Conservation (phyloP, 2,888 invertebrate species). For the Linyphia triangularis region DNA sequence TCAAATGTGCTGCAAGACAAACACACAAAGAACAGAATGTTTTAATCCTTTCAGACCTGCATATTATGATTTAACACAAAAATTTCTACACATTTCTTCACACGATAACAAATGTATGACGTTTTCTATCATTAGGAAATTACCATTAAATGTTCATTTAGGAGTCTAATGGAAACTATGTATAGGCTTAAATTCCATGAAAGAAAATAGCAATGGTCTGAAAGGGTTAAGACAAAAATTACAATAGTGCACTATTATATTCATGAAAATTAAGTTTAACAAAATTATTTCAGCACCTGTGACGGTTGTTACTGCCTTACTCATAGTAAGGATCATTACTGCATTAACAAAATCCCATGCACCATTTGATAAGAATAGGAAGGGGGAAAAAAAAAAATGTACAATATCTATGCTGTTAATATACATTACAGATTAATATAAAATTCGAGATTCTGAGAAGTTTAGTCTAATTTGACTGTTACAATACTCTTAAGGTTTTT, state of each 20-base stretch:
- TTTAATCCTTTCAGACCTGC: too few species aligned
- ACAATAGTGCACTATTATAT: slow-evolving; percentile 23
- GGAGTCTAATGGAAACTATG: too few species aligned
- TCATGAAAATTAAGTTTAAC: slow-evolving; percentile 21
- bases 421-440: slow-evolving; percentile 64
- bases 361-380: slow-evolving; percentile 50
- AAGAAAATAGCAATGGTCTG: not conserved
- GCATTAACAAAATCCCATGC: slow-evolving; percentile 40
- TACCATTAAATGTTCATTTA: too few species aligned
- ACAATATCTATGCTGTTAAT: slow-evolving; percentile 56
- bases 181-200: too few species aligned
- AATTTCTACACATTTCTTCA: too few species aligned
- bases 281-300: slow-evolving; percentile 48
- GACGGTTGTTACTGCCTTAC: not conserved
- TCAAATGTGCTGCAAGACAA: slow-evolving; percentile 33
- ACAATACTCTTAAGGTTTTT: slow-evolving; percentile 25
- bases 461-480: slow-evolving; percentile 60
- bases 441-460: slow-evolving; percentile 69
- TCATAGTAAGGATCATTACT: slow-evolving; percentile 45
- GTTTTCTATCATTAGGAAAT: too few species aligned
- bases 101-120: too few species aligned
- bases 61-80: too few species aligned
- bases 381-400: slow-evolving; percentile 27
- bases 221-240: slow-evolving; percentile 18
- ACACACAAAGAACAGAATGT: not conserved